Evolutionary conservation across 2,888 invertebrate species (phyloP), one percentile per base, ranked within the genome.

Genomic region (Chloroclysta siterata): DNA sequence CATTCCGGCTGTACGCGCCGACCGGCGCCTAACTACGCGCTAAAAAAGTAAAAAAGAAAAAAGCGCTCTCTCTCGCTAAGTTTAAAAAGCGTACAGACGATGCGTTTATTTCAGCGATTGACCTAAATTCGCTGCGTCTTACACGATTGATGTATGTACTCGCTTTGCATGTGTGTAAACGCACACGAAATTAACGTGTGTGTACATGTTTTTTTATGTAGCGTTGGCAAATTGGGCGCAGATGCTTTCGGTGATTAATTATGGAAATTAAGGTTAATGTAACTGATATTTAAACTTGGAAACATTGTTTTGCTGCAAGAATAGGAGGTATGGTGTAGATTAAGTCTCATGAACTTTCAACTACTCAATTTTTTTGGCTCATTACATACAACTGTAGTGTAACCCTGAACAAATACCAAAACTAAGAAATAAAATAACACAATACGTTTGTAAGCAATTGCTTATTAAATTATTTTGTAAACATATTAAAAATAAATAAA

Each of bases 41-140:
- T 36, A 60, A 60, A 59, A 72, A 74, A 73, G 68, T 75, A 80
- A 78, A 76, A 77, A 76, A 77, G 76, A 71, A 74, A 72, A 65
- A 67, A 65, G 70, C 54, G 64, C 79, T 78, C 79, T 80, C 81
- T 81, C 83, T 79, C 57, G 48, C 65, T 58, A 62, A 53, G 47
- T 60, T 63, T 68, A 61, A 62, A 62, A 63, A 63, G 63, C 60
- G 62, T 53, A 61, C 74, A 72, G 76, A 71, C 78, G 83, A 80
- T 80, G 78, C 80, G 84, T 83, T 89, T 88, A 87, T 89, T 89
- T 88, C 82, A 85, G 83, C 88, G 86, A 87, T 87, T 91, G 91
- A 90, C 90, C 90, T 74, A 89, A 90, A 90, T 90, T 81, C 81
- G 78, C 79, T 66, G 68, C 87, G 83, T 73, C 77, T 80, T 84